phyloP scores from a whole-genome alignment of 2,797 vertebrate species.

The Labroides dimidiatus region DNA sequence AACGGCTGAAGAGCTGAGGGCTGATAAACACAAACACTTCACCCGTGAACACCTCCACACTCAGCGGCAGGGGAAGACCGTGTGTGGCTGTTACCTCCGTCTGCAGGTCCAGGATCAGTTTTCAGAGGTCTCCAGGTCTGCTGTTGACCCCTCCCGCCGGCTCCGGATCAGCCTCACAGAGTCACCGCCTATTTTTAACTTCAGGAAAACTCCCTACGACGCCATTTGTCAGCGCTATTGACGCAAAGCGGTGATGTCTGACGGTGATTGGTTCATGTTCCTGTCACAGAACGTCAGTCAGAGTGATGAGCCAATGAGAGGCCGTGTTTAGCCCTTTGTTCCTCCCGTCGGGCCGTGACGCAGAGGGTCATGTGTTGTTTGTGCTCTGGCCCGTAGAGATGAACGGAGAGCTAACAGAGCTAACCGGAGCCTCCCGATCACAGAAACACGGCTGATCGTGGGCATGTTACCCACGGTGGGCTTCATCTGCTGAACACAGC shows the following conservation, averaged over 20 bases:
- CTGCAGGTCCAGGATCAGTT: slow-evolving; percentile 51
- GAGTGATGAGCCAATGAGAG: slow-evolving; percentile 55
- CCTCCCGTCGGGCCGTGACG: slow-evolving; percentile 74
- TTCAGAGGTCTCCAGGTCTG: background rate
- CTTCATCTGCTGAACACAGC: slow-evolving; percentile 66
- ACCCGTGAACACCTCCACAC: background rate
- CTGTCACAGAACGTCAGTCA: slow-evolving; percentile 25
- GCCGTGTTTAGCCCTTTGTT: background rate
- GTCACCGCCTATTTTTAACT: slow-evolving; percentile 63
- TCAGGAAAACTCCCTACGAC: slow-evolving; percentile 53
- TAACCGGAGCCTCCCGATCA: slow-evolving; percentile 78
- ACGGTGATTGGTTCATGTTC: slow-evolving; percentile 23
- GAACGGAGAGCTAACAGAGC: slow-evolving; percentile 79
- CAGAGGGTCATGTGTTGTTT: slow-evolving; percentile 93
- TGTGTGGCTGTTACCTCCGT: background rate
- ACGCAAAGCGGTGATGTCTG: slow-evolving; percentile 54
- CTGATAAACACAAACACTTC: no score
- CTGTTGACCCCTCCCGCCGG: slow-evolving; percentile 19
- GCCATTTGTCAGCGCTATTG: slow-evolving; percentile 66
- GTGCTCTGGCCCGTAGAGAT: slow-evolving; percentile 87
- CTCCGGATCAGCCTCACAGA: slow-evolving; percentile 37
- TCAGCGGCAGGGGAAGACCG: slow-evolving; percentile 10
- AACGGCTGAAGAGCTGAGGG: no score
- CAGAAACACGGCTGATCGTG: slow-evolving; percentile 73
- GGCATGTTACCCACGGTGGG: slow-evolving; percentile 80